Evolutionary conservation across 2,113 vertebrate genomes (phyloP).

Genomic region (Cygnus buccinator): DNA sequence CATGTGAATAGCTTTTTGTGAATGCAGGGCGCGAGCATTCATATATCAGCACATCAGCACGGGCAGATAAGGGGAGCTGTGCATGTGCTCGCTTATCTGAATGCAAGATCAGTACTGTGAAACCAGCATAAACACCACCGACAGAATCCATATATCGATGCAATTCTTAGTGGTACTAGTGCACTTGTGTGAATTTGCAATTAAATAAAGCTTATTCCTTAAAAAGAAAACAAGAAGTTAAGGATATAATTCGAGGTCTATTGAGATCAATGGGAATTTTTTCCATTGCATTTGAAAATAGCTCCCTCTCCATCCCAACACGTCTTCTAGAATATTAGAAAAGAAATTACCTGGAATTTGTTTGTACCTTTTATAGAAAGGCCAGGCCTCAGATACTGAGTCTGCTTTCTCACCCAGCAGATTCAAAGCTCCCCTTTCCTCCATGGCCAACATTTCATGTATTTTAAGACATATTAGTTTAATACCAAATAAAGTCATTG

Average conservation of each 20-base stretch:
- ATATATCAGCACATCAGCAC: conserved; percentile 59
- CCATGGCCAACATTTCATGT: not conserved
- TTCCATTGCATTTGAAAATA: not conserved
- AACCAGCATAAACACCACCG: conserved; percentile 59
- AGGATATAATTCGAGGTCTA: conserved; percentile 37
- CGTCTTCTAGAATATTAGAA: not conserved
- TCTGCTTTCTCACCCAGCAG: not conserved
- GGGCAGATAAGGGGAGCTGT: conserved; percentile 55
- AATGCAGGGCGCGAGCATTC: conserved; percentile 8
- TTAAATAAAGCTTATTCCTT: conserved; percentile 60
- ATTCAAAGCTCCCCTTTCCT: not conserved
- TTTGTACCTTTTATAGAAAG: not conserved
- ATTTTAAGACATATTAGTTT: conserved; percentile 16
- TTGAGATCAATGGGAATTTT: conserved; percentile 25
- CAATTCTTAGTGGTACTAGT: conserved; percentile 32
- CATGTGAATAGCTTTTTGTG: conserved; percentile 61
- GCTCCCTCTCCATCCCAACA: not conserved
- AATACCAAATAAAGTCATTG: conserved; percentile 22
- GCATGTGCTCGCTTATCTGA: conserved; percentile 34
- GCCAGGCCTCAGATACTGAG: not conserved
- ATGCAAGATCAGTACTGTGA: conserved; percentile 59
- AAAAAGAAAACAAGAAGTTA: conserved; percentile 62
- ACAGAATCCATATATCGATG: conserved; percentile 67
- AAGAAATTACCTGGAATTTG: conserved; percentile 20
- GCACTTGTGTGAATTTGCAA: conserved; percentile 50